phyloP scores from a whole-genome alignment of 2,888 invertebrate genomes.

The Apodemia hepburni region DNA sequence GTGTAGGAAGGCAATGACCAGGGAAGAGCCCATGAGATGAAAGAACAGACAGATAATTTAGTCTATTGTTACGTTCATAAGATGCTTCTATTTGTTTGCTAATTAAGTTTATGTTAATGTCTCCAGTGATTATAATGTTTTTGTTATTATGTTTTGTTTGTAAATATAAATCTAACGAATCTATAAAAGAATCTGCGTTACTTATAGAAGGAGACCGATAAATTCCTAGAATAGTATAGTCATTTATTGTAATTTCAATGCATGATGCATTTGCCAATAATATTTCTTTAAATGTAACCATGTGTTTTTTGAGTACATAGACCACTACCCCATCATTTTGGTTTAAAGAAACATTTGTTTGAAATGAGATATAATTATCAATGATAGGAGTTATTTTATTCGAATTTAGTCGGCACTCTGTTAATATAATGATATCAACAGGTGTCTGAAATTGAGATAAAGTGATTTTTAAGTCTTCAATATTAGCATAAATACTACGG shows the following conservation, averaged over 20 bases:
- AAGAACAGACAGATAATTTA: background rate
- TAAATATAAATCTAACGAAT: background rate
- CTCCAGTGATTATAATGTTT: background rate
- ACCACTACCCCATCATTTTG: constrained; percentile 26
- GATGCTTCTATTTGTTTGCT: background rate
- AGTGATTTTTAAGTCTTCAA: constrained; percentile 13
- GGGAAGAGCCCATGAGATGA: background rate
- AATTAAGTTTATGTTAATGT: background rate
- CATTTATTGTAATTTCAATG: background rate
- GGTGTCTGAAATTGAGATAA: constrained; percentile 13
- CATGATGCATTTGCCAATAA: constrained; percentile 1
- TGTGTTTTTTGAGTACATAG: constrained; percentile 24
- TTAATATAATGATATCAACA: constrained; percentile 22
- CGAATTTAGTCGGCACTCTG: constrained; percentile 21
- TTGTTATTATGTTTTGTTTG: background rate
- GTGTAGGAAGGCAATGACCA: background rate
- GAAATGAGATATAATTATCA: constrained; percentile 1
- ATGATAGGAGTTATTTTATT: constrained; percentile 16
- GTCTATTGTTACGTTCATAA: background rate
- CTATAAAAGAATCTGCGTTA: background rate
- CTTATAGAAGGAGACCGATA: constrained; percentile 1
- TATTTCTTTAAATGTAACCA: background rate
- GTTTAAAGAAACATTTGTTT: constrained; percentile 14
- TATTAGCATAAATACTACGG: constrained; percentile 21
- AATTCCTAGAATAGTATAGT: background rate